Base-by-base conservation (phyloP, 2,888 invertebrate genomes). In the Drosophila quinaria region DNA sequence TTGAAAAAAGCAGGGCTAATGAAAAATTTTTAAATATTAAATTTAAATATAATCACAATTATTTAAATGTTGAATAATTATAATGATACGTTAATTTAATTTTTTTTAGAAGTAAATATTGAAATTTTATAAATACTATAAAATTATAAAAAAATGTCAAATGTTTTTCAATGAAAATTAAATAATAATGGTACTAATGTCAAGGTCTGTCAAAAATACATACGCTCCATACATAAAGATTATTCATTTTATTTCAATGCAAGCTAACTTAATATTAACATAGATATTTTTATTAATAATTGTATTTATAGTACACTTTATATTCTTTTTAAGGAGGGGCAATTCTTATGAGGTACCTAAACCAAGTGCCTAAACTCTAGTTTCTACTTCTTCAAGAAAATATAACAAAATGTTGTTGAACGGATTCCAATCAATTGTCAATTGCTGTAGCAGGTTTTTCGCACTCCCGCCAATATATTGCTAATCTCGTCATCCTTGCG, bases 381-480 rank as follows among this genome's bases (percentile, higher is more conserved):
- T 47, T 47, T 37, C 58, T 25, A 58, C 58, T 58, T 46, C 29
- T 42, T 22, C 35, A 47, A 47, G 29, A 29, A 29, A 58, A 58
- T 47, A 47, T 60, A 60, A 60, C 59, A 63, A 63, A 15, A 25
- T 25, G 25, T 25, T 47, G 31, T 51, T 37, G 19, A 6, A 13
- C 19, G 25, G 15, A 22, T 17, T 10, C 0, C 13, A 22, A 17
- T 10, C 1, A 9, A 8, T 42, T 37, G 35, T 94, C 93, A 95
- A 92, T 95, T 96, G 94, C 96, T 97, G 93, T 96, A 97, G 92
- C 96, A 97, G 42, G 97, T 97, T 92, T 97, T 97, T 78, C 97
- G 94, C 51, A 97, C 97, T 73, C 97, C 97, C 4, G 97, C 97
- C 73, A 97, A 94, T 88, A 97, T 97, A 84, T 97, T 97, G 93